Evolutionary conservation across 2,797 vertebrate genomes (phyloP).

Genomic region (Catamblyrhynchus diadema): DNA sequence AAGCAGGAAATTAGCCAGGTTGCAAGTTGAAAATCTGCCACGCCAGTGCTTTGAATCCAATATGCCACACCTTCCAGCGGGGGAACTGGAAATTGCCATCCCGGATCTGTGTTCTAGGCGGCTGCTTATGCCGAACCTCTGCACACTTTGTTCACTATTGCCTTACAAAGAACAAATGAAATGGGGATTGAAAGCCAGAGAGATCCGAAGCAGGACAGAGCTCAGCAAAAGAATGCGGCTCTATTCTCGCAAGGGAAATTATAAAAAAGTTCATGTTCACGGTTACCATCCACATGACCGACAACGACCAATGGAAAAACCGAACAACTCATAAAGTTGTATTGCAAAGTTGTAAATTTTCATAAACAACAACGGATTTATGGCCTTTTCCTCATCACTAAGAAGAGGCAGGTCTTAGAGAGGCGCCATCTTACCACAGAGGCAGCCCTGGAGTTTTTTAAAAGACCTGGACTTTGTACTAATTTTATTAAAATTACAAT

Average conservation of each 20-base stretch:
- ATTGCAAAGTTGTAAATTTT: slow-evolving; percentile 99
- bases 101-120: slow-evolving; percentile 57
- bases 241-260: slow-evolving; percentile 96
- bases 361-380: slow-evolving; percentile 99
- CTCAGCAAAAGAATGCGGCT: slow-evolving; percentile 90
- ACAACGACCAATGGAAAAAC: slow-evolving; percentile 87
- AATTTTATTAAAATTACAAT: slow-evolving; percentile 62
- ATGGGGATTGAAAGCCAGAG: slow-evolving; percentile 74
- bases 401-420: slow-evolving; percentile 86
- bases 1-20: slow-evolving; percentile 82
- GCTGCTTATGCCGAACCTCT: slow-evolving; percentile 59
- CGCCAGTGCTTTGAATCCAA: slow-evolving; percentile 73
- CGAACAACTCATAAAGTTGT: slow-evolving; percentile 95
- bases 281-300: slow-evolving; percentile 91
- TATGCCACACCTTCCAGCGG: slow-evolving; percentile 74
- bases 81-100: slow-evolving; percentile 67
- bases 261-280: slow-evolving; percentile 99
- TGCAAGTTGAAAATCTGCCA: slow-evolving; percentile 78
- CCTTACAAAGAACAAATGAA: slow-evolving; percentile 77
- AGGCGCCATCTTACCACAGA: slow-evolving; percentile 94
- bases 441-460: slow-evolving; percentile 71
- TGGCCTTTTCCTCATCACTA: slow-evolving; percentile 88
- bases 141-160: slow-evolving; percentile 73
- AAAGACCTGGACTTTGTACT: slow-evolving; percentile 62
- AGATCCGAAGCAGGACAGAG: slow-evolving; percentile 83